Evolutionary conservation across 2,888 invertebrate genomes (phyloP), one percentile per base, ranked within the genome.

Genomic region (Meghimatium bilineatum): DNA sequence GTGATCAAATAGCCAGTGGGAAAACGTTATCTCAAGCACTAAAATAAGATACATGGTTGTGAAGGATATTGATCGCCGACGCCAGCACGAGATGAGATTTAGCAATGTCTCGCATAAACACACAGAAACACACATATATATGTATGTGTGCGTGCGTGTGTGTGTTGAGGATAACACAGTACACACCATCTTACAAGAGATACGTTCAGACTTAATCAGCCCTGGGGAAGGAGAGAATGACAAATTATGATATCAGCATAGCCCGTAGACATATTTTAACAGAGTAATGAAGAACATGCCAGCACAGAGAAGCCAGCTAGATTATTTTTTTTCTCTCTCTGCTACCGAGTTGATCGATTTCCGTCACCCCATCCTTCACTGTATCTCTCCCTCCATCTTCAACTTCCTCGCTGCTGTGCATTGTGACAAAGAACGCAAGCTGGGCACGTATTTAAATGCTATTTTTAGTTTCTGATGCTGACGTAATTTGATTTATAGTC

Each of bases 401-500:
- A 12, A n/a, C 80, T 26, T 49, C 81, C 34, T 63, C 56, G 23
- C 63, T 29, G 26, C 36, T 17, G 10, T 14, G 1, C 12, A 66
- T 0, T 67, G 63, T 44, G 34, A 36, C n/a, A 63, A 79, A 66
- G 32, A 49, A 17, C 26, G 44, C 32, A 26, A 32, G n/a, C 29
- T 49, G 79, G 49, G 10, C 2, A 8, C 12, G 23, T 8, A 44
- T 29, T 66, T 32, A 34, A 67, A n/a, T 29, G 44, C 79, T 79
- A 67, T 79, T 49, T 63, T 36, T 77, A 60, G 77, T 38, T 23
- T 36, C 63, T 63, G 17, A 38, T 77, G 77, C 77, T 77, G 77
- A 77, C 77, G 77, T 71, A 67, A 29, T 69, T 29, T 56, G 29
- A 20, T 44, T 29, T 49, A 17, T n/a, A 26, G 29, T 12, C 49